Percentiles rank a stretch among this genome's conserved stretches.
phyloP scores from a whole-genome alignment of 2,888 invertebrate genomes.

The Xestoiulus laeticollis region DNA sequence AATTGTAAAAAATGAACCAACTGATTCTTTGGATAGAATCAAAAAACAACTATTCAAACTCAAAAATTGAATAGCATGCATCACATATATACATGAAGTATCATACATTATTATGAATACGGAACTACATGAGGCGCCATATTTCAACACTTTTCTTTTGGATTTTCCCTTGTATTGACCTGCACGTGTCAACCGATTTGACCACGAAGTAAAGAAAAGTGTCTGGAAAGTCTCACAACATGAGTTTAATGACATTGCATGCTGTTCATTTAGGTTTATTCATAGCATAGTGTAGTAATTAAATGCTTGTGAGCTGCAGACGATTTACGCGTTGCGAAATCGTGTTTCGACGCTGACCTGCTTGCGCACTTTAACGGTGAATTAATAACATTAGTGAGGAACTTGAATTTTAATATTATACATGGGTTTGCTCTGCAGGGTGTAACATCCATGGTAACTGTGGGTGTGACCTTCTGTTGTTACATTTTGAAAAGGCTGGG shows the following conservation, averaged over 20 bases:
- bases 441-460: not conserved
- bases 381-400: not conserved
- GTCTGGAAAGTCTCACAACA: too few relatives aligned
- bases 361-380: not conserved
- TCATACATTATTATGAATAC: too few relatives aligned
- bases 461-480: not conserved
- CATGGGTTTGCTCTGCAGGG: slow-evolving; percentile 10
- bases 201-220: not conserved
- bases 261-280: not conserved
- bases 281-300: not conserved
- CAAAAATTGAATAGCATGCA: too few relatives aligned
- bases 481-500: not conserved
- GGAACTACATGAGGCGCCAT: too few relatives aligned
- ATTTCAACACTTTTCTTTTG: not conserved
- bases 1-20: too few relatives aligned
- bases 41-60: too few relatives aligned
- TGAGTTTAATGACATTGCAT: not conserved
- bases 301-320: not conserved
- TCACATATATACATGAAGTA: too few relatives aligned
- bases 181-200: not conserved
- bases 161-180: not conserved
- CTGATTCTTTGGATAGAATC: too few relatives aligned
- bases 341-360: not conserved
- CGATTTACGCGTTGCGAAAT: not conserved
- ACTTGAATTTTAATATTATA: slow-evolving; percentile 5